Base-by-base conservation (phyloP, 1,140 invertebrate genomes). In the Sarcophaga bullata region DNA sequence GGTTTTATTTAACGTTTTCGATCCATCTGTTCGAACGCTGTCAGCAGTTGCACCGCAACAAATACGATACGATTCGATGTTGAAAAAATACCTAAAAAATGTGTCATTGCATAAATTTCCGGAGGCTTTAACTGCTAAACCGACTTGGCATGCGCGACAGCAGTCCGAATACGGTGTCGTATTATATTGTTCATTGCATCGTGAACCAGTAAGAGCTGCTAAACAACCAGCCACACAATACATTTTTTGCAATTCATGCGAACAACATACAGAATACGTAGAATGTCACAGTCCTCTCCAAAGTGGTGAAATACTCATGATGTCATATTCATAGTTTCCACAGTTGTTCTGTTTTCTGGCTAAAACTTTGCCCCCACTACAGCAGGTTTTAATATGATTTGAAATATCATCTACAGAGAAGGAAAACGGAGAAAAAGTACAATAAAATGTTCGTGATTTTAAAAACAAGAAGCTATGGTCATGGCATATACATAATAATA, bases 141-240 rank as follows among this genome's bases (percentile, higher is more conserved):
- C 89, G 89, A 49, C 90, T 86, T 84, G 90, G 89, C 68, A 89
- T 0, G 87, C 84, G 8, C 87, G 86, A 76, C 89, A 90, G 78
- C 89, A 90, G 19, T 85, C n/a, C 9, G 84, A 81, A 80, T 85
- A 89, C 11, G 58, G 50, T 0, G 86, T 84, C 6, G 84, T 81
- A 82, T 85, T 85, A n/a, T 49, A 52, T 54, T 15, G 80, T 15
- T 84, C 83, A 49, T 86, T 83, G 7, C 87, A 88, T 0, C 85
- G 84, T 8, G 85, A 83, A 8, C 89, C 83, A 81, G 8, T 86
- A 85, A 49, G 87, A 52, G 89, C 89, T 4, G 89, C 89, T 46
- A 86, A 0, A 87, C 85, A 9, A 89, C 89, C 8, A 85, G 81
- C 5, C 85, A 81, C 89, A 90, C 52, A 85, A 85, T 48, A 85